Conservation (phyloP, 2,113 vertebrate species). For the Typhlomys cinereus region DNA sequence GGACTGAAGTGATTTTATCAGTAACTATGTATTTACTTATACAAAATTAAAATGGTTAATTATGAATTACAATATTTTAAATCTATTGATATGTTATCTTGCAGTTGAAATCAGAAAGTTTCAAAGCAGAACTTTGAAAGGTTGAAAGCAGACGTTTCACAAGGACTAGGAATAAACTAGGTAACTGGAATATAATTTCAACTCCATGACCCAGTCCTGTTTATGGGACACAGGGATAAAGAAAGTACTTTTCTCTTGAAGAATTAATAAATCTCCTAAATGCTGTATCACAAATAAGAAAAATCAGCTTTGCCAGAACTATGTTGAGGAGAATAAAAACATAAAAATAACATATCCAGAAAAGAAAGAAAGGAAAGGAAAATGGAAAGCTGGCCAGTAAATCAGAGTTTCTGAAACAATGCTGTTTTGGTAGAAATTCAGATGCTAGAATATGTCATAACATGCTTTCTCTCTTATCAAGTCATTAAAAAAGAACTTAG, state of each 20-base stretch:
- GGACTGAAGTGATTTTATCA: neutral
- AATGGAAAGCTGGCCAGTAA: neutral
- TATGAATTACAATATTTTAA: neutral
- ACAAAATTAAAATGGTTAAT: slow-evolving; percentile 17
- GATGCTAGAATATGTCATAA: neutral
- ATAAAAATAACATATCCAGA: neutral
- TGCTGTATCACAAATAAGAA: neutral
- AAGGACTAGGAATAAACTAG: neutral
- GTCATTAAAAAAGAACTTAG: slow-evolving; percentile 51
- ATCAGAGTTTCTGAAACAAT: neutral
- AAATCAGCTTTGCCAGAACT: slow-evolving; percentile 18
- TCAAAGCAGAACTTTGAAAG: neutral
- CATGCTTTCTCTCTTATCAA: neutral
- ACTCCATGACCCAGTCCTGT: neutral
- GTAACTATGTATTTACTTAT: slow-evolving; percentile 24
- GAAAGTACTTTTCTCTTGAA: neutral
- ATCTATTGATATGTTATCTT: neutral
- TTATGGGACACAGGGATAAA: neutral
- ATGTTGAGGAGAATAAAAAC: neutral
- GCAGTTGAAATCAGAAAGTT: neutral
- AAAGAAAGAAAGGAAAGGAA: neutral
- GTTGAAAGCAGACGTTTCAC: neutral
- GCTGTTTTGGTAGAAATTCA: neutral
- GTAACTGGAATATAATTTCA: neutral
- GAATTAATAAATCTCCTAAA: neutral